A percentile compares a stretch with the other conserved stretches of the same genome.
These are phyloP conservation scores for Elanoides forficatus DNA, from an alignment of 2,113 vertebrate species.

Conservation along the genomic window DNA sequence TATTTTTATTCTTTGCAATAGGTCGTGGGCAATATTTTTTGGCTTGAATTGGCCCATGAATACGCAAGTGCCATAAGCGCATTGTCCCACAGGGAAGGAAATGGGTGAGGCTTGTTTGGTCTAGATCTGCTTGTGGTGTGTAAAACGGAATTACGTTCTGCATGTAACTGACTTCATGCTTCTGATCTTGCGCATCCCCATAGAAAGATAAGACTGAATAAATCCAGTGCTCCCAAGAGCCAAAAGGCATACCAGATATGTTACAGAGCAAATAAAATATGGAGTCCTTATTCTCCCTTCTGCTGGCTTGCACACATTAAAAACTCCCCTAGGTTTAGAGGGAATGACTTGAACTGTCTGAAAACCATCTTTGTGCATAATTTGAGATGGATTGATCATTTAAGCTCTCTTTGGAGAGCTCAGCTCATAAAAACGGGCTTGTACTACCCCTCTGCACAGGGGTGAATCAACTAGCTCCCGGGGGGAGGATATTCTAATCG, in stretches of 20 bases:
- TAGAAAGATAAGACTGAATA: slow-evolving; percentile 27
- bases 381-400: background rate
- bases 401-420: background rate
- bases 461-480: background rate
- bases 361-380: background rate
- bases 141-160: background rate
- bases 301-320: background rate
- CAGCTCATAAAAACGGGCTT: background rate
- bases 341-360: background rate
- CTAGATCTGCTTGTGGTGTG: background rate
- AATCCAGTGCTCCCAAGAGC: slow-evolving; percentile 25
- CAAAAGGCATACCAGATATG: background rate
- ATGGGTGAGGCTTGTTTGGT: slow-evolving; percentile 20
- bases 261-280: slow-evolving; percentile 7
- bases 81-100: background rate
- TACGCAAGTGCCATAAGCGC: background rate
- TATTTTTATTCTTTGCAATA: background rate
- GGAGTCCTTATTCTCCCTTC: background rate
- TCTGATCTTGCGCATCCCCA: slow-evolving; percentile 45
- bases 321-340: background rate
- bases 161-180: background rate
- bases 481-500: background rate
- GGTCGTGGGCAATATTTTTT: background rate
- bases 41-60: background rate
- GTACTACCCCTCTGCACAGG: background rate